Percentiles rank a stretch among this genome's conserved stretches.
phyloP scores from a whole-genome alignment of 2,888 invertebrate species.

The Tethea ocularis region DNA sequence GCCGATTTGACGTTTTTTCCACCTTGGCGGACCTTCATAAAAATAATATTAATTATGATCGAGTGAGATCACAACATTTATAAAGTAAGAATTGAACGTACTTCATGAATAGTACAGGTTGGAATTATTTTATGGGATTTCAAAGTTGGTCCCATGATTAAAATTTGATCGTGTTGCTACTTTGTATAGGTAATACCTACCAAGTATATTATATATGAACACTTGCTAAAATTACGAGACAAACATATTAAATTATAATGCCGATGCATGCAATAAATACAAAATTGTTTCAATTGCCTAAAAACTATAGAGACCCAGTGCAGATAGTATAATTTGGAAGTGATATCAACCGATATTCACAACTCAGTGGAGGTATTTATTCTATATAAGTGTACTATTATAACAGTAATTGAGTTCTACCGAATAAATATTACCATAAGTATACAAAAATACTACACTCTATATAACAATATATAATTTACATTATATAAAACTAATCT shows the following conservation, averaged over 20 bases:
- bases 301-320: slow-evolving; percentile 47
- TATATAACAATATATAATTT: no score
- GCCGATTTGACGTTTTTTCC: slow-evolving; percentile 77
- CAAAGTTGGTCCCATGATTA: no score
- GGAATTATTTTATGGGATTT: no score
- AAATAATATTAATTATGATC: not conserved
- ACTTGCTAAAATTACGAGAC: not conserved
- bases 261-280: slow-evolving; percentile 65
- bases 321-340: slow-evolving; percentile 39
- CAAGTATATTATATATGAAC: no score
- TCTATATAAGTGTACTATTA: not conserved
- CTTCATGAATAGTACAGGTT: not conserved
- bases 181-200: no score
- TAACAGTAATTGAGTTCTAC: not conserved
- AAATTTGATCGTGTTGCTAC: not conserved
- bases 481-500: no score
- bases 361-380: slow-evolving; percentile 56
- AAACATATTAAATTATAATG: slow-evolving; percentile 21
- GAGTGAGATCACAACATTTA: not conserved
- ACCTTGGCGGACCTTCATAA: slow-evolving; percentile 70
- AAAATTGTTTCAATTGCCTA: slow-evolving; percentile 20
- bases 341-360: slow-evolving; percentile 45
- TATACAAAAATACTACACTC: not conserved
- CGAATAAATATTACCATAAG: not conserved
- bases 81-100: not conserved